Evolutionary conservation across 2,888 invertebrate genomes (phyloP), one percentile per base, ranked within the genome.

Genomic region (Cerastis leucographa): DNA sequence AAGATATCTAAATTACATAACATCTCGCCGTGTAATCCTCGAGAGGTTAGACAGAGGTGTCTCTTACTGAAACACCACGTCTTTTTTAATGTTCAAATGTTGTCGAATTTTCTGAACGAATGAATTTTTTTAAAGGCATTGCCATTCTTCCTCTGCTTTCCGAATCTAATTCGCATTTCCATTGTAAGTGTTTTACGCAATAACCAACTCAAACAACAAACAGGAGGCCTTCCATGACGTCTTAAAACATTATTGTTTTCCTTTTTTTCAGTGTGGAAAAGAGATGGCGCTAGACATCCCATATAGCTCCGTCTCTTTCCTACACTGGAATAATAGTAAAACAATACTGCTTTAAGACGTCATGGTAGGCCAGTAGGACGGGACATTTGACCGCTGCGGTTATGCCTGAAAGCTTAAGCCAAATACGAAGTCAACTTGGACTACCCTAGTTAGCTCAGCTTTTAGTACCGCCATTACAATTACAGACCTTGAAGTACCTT

Each of bases 401-500:
- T 25, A 29, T 5, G 17, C 25, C 3, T 19, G 42, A 62, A 54
- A 40, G 12, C 7, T 46, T 22, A 17, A 69, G 9, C 19, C 17
- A 19, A 51, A 44, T 44, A 5, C 51, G 5, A 51, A 25, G n/a
- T 42, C 19, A 3, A 11, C 12, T 49, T 14, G 2, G 29, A 71
- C 29, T 56, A 35, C 8, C 29, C 7, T 22, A 61, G 22, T 12
- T 42, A 42, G 35, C 65, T 42, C 51, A 49, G 35, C 74, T 42
- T 59, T 64, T 9, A 54, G 46, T 76, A 46, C 46, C 40, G 42
- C 40, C 61, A 73, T 81, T 51, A 79, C 81, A 49, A 35, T 74
- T 74, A 42, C 42, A 80, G 9, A 80, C 42, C 44, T 62, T 54
- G 17, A 29, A 67, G 14, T 25, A 81, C 46, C 42, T 56, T 67